Conservation (phyloP, 2,797 vertebrate species). For the Triplophysa yarkandensis region DNA sequence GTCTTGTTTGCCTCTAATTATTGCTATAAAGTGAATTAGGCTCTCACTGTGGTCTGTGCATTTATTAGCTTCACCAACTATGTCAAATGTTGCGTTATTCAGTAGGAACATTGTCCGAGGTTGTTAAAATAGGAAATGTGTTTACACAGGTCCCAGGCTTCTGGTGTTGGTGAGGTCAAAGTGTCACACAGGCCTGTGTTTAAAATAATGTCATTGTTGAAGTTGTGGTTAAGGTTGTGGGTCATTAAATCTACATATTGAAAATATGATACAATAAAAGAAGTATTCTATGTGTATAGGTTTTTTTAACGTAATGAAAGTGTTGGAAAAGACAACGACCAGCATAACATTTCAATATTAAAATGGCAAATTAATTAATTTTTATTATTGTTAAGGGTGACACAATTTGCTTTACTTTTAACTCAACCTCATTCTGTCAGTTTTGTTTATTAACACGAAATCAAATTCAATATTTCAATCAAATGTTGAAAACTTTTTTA, state of each 20-base stretch:
- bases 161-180: slow-evolving; percentile 34
- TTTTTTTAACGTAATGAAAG: too few species aligned
- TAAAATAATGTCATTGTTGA: slow-evolving; percentile 29
- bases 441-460: too few species aligned
- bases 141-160: slow-evolving; percentile 36
- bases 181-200: not conserved
- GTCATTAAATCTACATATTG: not conserved
- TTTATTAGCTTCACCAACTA: slow-evolving; percentile 71
- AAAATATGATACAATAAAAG: not conserved
- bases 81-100: slow-evolving; percentile 52
- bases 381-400: too few species aligned
- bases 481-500: too few species aligned
- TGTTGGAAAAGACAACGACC: too few species aligned
- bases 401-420: too few species aligned
- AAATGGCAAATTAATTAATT: too few species aligned
- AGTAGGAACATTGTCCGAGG: slow-evolving; percentile 63
- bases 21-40: slow-evolving; percentile 65
- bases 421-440: too few species aligned
- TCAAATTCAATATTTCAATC: too few species aligned
- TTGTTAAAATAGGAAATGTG: slow-evolving; percentile 60
- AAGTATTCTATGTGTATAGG: too few species aligned
- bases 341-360: too few species aligned
- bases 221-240: slow-evolving; percentile 4
- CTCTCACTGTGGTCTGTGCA: slow-evolving; percentile 64
- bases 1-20: slow-evolving; percentile 70